Percentiles rank a stretch among this genome's conserved stretches.
Evolutionary conservation across 2,113 vertebrate genomes (phyloP).

Genomic region (Pterophyllum scalare): DNA sequence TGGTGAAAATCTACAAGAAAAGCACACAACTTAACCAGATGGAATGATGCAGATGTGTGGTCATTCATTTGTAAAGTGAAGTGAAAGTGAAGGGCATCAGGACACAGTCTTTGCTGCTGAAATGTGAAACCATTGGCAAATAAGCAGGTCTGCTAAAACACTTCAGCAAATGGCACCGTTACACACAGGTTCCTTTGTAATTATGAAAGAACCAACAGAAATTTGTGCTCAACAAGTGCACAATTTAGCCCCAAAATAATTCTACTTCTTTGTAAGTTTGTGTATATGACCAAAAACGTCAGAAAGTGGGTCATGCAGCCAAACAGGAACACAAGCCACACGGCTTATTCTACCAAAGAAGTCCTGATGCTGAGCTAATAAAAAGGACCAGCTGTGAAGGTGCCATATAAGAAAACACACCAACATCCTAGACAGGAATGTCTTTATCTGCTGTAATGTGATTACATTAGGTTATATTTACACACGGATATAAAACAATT

Average conservation of each 20-base stretch:
- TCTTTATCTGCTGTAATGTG: background rate
- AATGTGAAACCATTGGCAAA: background rate
- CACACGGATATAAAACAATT: background rate
- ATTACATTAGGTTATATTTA: too few relatives aligned
- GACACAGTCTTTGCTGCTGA: background rate
- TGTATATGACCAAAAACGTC: background rate
- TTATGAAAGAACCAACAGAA: background rate
- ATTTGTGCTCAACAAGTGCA: background rate
- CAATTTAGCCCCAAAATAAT: background rate
- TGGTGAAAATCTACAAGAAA: background rate
- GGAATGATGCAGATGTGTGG: background rate
- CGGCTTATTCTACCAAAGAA: background rate
- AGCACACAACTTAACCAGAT: background rate
- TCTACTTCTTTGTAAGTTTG: background rate
- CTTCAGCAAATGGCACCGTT: background rate
- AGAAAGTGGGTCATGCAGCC: background rate
- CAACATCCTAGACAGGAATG: background rate
- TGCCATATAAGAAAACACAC: background rate
- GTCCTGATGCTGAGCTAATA: background rate
- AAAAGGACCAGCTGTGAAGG: background rate
- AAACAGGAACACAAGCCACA: background rate
- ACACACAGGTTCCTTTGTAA: background rate
- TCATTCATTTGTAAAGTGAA: conserved; percentile 11
- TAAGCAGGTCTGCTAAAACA: background rate
- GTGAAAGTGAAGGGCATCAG: background rate